A percentile compares a stretch with the other conserved stretches of the same genome.
Conservation (phyloP, 1,140 invertebrate genomes). For the Thaumatotibia leucotreta region DNA sequence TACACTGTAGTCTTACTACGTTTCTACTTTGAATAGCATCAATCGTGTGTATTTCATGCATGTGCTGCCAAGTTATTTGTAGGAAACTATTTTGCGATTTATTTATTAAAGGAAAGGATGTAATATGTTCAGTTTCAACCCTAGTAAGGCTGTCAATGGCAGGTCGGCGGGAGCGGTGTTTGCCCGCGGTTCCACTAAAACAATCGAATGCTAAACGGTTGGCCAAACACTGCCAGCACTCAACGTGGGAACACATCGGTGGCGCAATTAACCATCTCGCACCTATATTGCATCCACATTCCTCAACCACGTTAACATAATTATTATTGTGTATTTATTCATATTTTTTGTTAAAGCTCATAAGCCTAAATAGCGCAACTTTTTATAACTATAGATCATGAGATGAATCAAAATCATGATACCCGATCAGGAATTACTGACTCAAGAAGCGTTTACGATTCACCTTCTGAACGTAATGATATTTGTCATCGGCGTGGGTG, state of each 20-base stretch:
- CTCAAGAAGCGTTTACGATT: background rate
- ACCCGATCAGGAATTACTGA: no score
- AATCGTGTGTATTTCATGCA: no score
- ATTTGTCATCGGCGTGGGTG: background rate
- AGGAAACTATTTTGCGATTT: no score
- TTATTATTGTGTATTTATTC: constrained; percentile 10
- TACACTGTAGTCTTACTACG: no score
- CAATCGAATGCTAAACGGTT: constrained; percentile 73
- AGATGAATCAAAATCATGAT: no score
- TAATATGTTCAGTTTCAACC: no score
- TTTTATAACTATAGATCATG: background rate
- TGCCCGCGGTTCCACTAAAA: constrained; percentile 51
- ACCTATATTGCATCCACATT: constrained; percentile 26
- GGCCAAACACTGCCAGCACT: constrained; percentile 67
- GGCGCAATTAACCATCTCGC: constrained; percentile 61
- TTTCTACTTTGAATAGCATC: no score
- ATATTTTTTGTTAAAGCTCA: background rate
- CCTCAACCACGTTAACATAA: background rate
- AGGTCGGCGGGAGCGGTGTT: constrained; percentile 8
- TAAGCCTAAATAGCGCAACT: background rate
- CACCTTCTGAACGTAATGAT: constrained; percentile 1
- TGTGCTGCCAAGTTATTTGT: no score
- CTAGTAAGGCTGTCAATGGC: background rate
- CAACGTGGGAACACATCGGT: constrained; percentile 68
- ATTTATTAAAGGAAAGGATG: no score